Evolutionary conservation across 2,888 invertebrate species (phyloP).

Genomic region (Pachydiplax longipennis): DNA sequence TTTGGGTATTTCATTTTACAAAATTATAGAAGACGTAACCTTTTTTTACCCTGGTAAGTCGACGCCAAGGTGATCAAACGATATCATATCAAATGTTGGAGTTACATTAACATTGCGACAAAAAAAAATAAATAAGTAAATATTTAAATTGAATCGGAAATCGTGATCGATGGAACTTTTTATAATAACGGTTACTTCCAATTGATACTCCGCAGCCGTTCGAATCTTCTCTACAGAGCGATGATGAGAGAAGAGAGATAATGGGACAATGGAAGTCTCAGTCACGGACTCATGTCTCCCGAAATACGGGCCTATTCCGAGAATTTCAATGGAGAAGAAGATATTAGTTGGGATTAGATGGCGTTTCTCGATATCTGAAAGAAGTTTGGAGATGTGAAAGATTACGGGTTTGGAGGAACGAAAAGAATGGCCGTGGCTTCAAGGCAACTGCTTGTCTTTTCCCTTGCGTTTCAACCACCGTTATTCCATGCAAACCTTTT

Average conservation of each 20-base stretch:
- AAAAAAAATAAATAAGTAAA: neutral
- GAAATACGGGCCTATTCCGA: slow-evolving; percentile 35
- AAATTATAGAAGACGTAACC: no score
- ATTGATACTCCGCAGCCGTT: slow-evolving; percentile 6
- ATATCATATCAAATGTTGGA: neutral
- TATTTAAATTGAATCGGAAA: neutral
- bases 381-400: slow-evolving; percentile 4
- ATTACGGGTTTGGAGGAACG: slow-evolving; percentile 16
- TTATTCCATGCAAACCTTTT: neutral
- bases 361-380: slow-evolving; percentile 29
- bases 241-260: neutral
- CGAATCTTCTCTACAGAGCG: neutral
- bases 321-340: slow-evolving; percentile 21
- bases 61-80: no score
- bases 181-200: slow-evolving; percentile 17
- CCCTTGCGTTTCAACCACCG: neutral
- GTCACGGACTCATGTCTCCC: slow-evolving; percentile 25
- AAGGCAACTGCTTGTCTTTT: neutral
- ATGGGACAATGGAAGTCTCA: slow-evolving; percentile 22
- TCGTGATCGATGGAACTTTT: slow-evolving; percentile 2
- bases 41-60: neutral
- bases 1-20: no score
- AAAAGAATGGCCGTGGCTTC: neutral
- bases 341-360: slow-evolving; percentile 23
- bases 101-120: no score